These are phyloP conservation scores for Seira sanloemensis DNA, from an alignment of 2,888 invertebrate species.

Conservation along the genomic window DNA sequence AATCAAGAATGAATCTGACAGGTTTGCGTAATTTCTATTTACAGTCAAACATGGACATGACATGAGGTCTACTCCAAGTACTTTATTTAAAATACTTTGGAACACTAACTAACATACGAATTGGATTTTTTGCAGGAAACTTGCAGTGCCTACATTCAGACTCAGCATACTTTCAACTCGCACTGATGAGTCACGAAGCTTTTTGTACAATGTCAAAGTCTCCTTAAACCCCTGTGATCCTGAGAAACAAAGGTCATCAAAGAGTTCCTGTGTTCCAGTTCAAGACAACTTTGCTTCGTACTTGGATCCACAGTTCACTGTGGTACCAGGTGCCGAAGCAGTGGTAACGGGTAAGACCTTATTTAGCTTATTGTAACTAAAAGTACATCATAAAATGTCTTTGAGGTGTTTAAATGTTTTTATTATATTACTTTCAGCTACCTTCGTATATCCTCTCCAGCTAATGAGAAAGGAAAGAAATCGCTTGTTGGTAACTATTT, in stretches of 20 bases:
- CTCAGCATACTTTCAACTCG: conserved; percentile 11
- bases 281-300: conserved; percentile 18
- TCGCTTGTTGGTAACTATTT: conserved; percentile 20
- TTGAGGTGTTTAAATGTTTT: too few relatives aligned
- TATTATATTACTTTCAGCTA: too few relatives aligned
- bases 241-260: too few relatives aligned
- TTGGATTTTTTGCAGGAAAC: too few relatives aligned
- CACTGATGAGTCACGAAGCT: too few relatives aligned
- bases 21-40: conserved; percentile 25
- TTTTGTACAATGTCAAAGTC: too few relatives aligned
- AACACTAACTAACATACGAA: too few relatives aligned
- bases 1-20: conserved; percentile 35
- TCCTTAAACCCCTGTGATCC: too few relatives aligned
- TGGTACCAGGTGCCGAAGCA: conserved; percentile 53
- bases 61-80: too few relatives aligned
- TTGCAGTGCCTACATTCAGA: conserved; percentile 14
- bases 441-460: conserved; percentile 12
- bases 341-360: conserved; percentile 39
- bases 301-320: background rate
- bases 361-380: too few relatives aligned
- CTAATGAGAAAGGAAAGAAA: background rate
- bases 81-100: background rate
- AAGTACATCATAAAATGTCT: too few relatives aligned
- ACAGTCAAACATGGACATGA: too few relatives aligned
- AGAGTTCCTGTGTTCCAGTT: background rate